phyloP scores from a whole-genome alignment of 92 coral and sea anemone species.

The Heliopora coerulea region DNA sequence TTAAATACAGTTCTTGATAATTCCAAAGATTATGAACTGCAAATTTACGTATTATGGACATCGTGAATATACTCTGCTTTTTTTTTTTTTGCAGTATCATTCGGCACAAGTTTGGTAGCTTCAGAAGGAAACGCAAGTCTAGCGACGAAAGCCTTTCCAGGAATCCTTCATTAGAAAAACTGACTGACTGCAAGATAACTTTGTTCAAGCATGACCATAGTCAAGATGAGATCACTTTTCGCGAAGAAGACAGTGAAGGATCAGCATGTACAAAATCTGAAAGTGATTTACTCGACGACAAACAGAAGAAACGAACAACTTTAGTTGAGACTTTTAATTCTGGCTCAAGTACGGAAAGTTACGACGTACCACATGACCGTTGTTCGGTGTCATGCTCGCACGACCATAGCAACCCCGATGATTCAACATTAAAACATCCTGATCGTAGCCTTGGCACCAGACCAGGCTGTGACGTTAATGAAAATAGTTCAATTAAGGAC shows the following conservation, averaged over 20 bases:
- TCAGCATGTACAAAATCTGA: constrained; percentile 15
- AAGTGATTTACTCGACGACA: background rate
- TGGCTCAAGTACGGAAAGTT: constrained; percentile 21
- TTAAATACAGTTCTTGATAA: too few species aligned
- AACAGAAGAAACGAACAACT: too few species aligned
- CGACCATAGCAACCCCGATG: constrained; percentile 21
- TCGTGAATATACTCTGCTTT: too few species aligned
- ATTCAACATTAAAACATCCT: background rate
- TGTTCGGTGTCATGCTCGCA: background rate
- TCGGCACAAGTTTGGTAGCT: constrained; percentile 31
- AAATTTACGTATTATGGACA: too few species aligned
- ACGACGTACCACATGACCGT: constrained; percentile 10
- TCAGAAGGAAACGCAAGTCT: constrained; percentile 13
- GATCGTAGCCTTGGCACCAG: constrained; percentile 2
- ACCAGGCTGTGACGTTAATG: constrained; percentile 13
- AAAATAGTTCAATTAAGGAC: background rate
- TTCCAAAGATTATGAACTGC: too few species aligned
- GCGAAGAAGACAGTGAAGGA: background rate
- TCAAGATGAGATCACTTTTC: constrained; percentile 9
- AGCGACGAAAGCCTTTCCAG: constrained; percentile 23
- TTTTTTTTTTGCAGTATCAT: constrained; percentile 4
- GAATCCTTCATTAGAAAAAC: constrained; percentile 15
- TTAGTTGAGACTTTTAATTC: constrained; percentile 1
- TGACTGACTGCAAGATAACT: constrained; percentile 3
- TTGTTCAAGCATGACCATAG: background rate